phyloP scores from a whole-genome alignment of 2,113 vertebrate genomes.

The Dasyprocta punctata region DNA sequence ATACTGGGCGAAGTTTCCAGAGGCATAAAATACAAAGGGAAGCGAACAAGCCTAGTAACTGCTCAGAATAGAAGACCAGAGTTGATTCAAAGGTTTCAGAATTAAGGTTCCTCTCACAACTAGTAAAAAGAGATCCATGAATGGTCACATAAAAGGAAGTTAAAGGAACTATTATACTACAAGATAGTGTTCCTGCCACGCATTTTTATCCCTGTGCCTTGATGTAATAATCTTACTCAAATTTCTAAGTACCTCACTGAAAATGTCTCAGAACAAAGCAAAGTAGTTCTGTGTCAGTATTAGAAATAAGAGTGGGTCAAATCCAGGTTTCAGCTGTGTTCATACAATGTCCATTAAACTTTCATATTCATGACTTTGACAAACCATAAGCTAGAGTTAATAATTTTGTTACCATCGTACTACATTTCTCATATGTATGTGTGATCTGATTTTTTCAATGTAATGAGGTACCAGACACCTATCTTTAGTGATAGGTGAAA shows the following conservation, averaged over 20 bases:
- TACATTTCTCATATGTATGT: conserved; percentile 39
- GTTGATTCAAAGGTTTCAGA: not conserved
- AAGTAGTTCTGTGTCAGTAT: not conserved
- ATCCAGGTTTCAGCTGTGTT: not conserved
- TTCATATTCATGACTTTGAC: conserved; percentile 38
- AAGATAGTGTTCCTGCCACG: not conserved
- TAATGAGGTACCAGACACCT: conserved; percentile 52
- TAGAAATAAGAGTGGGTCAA: conserved; percentile 28
- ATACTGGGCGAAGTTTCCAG: not conserved
- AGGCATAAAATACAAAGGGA: not conserved
- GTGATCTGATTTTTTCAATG: conserved; percentile 26
- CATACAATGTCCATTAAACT: not conserved
- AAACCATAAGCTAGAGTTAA: conserved; percentile 49
- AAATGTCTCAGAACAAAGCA: conserved; percentile 45
- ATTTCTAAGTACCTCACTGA: not conserved
- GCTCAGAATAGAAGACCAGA: not conserved
- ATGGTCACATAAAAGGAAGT: not conserved
- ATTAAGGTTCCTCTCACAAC: not conserved
- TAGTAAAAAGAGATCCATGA: not conserved
- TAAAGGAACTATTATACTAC: not conserved
- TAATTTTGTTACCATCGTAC: conserved; percentile 49
- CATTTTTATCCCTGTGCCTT: not conserved
- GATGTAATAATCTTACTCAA: conserved; percentile 29
- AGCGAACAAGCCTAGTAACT: not conserved
- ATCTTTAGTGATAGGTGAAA: not conserved